Conservation (phyloP, 2,888 invertebrate species). For the Troides helena region DNA sequence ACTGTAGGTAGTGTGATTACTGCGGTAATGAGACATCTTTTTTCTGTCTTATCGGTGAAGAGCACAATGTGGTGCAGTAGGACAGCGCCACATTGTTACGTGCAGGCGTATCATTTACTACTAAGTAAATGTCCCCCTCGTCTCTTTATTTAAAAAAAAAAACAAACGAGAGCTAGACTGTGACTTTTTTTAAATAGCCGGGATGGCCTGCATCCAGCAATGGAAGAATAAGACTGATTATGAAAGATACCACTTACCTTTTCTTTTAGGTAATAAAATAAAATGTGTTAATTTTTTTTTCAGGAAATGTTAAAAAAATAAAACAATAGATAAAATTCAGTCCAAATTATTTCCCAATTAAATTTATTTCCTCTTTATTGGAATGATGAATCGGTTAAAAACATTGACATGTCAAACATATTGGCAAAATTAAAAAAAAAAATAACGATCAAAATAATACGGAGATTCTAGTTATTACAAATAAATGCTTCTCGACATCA, state of each 20-base stretch:
- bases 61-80: no score
- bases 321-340: slow-evolving; percentile 56
- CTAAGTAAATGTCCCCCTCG: no score
- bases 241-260: not conserved
- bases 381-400: slow-evolving; percentile 63
- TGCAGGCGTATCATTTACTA: no score
- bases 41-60: no score
- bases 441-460: slow-evolving; percentile 46
- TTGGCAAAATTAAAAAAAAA: slow-evolving; percentile 61
- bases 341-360: slow-evolving; percentile 70
- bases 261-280: not conserved
- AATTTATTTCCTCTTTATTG: slow-evolving; percentile 61
- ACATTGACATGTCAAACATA: slow-evolving; percentile 52
- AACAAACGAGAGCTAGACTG: no score
- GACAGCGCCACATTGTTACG: no score
- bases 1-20: no score
- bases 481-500: slow-evolving; percentile 62
- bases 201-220: no score
- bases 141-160: no score
- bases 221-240: not conserved
- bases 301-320: slow-evolving; percentile 23
- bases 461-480: slow-evolving; percentile 67
- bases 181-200: no score
- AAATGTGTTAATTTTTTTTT: not conserved
- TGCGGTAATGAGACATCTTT: no score